Conservation (phyloP, 2,888 invertebrate genomes). For the Laspeyria flexula region DNA sequence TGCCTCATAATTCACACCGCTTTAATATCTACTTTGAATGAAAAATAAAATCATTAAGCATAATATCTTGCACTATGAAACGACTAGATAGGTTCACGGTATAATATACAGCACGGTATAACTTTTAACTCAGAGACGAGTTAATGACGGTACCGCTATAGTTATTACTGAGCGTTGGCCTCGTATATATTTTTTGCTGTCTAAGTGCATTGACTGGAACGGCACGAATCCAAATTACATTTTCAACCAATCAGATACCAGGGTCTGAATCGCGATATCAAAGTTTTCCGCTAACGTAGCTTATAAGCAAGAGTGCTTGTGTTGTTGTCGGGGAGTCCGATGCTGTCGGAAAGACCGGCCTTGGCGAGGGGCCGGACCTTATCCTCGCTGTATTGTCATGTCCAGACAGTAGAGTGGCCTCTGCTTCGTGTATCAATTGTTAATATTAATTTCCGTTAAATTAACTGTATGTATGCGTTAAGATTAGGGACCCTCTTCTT, state of each 20-base stretch:
- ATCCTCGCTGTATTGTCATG: conserved; percentile 74
- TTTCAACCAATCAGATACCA: conserved; percentile 62
- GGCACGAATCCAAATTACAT: conserved; percentile 61
- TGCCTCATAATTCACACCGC: neutral
- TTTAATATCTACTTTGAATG: neutral
- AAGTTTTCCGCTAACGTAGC: conserved; percentile 52
- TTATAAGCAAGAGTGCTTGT: conserved; percentile 47
- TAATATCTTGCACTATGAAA: neutral
- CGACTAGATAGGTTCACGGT: conserved; percentile 12
- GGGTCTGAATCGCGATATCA: conserved; percentile 66
- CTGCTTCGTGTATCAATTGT: conserved; percentile 85
- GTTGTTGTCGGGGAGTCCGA: conserved; percentile 74
- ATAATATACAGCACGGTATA: conserved; percentile 19
- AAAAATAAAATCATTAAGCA: neutral
- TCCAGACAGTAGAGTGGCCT: conserved; percentile 77
- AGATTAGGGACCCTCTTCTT: conserved; percentile 85
- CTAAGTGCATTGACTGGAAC: conserved; percentile 74
- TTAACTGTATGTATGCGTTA: conserved; percentile 86
- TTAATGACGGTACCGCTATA: conserved; percentile 42
- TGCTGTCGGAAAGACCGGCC: conserved; percentile 82
- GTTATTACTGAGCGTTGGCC: conserved; percentile 38
- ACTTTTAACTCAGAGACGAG: conserved; percentile 16
- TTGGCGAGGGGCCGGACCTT: conserved; percentile 82
- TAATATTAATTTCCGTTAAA: conserved; percentile 83
- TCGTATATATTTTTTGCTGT: conserved; percentile 62